Percentiles rank a stretch among this genome's conserved stretches.
Conservation (phyloP, 2,797 vertebrate genomes). For the Chloroceryle inda region DNA sequence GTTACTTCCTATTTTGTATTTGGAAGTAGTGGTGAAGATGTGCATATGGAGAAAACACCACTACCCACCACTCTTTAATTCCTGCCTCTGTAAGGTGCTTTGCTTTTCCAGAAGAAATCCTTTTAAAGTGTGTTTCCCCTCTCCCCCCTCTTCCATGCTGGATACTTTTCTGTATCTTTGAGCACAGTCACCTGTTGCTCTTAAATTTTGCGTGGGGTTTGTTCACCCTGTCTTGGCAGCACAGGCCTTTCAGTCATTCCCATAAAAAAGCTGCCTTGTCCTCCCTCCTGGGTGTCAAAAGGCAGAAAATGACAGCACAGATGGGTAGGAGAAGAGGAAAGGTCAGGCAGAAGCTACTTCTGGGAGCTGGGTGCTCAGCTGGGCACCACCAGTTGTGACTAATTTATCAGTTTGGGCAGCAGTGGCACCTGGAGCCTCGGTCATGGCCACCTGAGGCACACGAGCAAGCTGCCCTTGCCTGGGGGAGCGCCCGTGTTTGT, state of each 20-base stretch:
- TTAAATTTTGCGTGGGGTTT: neutral
- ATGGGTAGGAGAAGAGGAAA: neutral
- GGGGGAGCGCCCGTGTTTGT: fast-evolving
- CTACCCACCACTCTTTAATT: neutral
- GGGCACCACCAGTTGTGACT: no score
- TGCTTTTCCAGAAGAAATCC: neutral
- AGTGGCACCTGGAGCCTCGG: fast-evolving
- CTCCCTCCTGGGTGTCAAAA: neutral
- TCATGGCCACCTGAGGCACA: fast-evolving
- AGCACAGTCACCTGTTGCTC: neutral
- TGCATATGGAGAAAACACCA: fast-evolving
- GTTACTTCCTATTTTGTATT: neutral
- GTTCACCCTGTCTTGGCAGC: neutral
- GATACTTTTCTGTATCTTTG: neutral
- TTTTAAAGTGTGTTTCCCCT: neutral
- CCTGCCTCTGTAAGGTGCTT: neutral
- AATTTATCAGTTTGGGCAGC: fast-evolving
- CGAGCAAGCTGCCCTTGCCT: neutral
- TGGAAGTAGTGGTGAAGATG: neutral
- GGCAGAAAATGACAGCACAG: neutral
- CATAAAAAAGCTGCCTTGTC: neutral
- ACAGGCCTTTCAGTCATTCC: neutral
- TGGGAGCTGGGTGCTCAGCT: neutral
- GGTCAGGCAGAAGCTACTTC: neutral
- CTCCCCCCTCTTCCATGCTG: neutral